phyloP scores from a whole-genome alignment of 2,888 invertebrate species.

The Cheilosia scutellata region DNA sequence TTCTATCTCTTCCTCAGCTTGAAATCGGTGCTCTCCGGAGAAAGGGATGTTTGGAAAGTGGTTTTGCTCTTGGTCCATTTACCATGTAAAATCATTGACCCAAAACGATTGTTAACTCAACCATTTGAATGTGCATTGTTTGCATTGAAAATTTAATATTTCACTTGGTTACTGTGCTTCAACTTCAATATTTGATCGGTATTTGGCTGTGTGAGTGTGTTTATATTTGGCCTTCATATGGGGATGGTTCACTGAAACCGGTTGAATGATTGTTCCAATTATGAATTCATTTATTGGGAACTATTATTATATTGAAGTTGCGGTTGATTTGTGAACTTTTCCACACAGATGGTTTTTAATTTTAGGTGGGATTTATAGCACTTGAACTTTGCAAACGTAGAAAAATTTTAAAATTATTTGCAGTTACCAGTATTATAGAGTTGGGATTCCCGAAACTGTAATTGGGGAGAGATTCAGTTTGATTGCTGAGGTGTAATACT shows the following conservation, averaged over 20 bases:
- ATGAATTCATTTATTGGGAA: neutral
- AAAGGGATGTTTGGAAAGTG: constrained; percentile 39
- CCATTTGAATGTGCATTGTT: constrained; percentile 70
- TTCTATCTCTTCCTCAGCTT: neutral
- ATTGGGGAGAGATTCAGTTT: too few relatives aligned
- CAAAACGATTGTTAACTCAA: constrained; percentile 70
- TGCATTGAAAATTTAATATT: constrained; percentile 67
- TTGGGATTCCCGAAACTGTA: too few relatives aligned
- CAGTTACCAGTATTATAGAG: too few relatives aligned
- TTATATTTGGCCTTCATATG: neutral
- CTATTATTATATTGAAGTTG: neutral
- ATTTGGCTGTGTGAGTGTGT: constrained; percentile 21
- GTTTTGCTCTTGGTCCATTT: constrained; percentile 66
- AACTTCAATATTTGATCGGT: constrained; percentile 1
- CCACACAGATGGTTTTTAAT: neutral
- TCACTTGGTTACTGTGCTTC: constrained; percentile 49
- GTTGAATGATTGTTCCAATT: constrained; percentile 42
- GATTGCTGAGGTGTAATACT: too few relatives aligned
- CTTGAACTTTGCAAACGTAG: too few relatives aligned
- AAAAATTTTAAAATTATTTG: too few relatives aligned
- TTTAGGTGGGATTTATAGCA: too few relatives aligned
- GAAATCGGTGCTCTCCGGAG: neutral
- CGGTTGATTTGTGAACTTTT: neutral
- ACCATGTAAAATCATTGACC: constrained; percentile 63
- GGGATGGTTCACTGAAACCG: constrained; percentile 40